Conservation (phyloP, 2,888 invertebrate species). For the Leptinotarsa juncta region DNA sequence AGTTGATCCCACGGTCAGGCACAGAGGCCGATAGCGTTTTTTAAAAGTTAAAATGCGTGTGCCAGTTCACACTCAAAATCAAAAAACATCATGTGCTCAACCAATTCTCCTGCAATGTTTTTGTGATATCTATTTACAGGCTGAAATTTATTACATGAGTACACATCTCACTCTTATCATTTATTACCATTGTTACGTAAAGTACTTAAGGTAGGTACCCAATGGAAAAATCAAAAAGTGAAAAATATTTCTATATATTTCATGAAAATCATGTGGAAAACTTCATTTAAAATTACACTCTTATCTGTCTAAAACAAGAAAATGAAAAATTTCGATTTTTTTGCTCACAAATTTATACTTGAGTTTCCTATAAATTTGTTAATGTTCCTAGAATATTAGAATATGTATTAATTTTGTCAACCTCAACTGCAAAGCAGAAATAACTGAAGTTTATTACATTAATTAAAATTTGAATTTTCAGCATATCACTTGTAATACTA, state of each 20-base stretch:
- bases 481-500: too few relatives aligned
- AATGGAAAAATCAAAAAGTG: neutral
- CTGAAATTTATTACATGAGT: neutral
- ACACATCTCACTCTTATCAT: constrained; percentile 1
- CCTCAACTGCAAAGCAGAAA: too few relatives aligned
- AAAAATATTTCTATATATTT: neutral
- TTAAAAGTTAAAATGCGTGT: constrained; percentile 58
- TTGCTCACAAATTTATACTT: too few relatives aligned
- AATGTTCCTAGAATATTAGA: too few relatives aligned
- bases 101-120: constrained; percentile 21
- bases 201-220: neutral
- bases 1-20: constrained; percentile 68
- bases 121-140: constrained; percentile 19
- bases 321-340: too few relatives aligned
- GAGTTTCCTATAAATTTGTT: too few relatives aligned
- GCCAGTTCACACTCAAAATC: constrained; percentile 64
- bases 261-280: too few relatives aligned
- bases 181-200: constrained; percentile 1
- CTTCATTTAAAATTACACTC: too few relatives aligned
- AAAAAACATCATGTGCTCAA: constrained; percentile 51
- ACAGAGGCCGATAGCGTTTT: constrained; percentile 62
- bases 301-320: too few relatives aligned
- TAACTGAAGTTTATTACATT: too few relatives aligned
- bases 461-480: too few relatives aligned
- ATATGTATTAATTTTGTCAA: too few relatives aligned